A percentile compares a stretch with the other conserved stretches of the same genome.
Evolutionary conservation across 2,888 invertebrate species (phyloP).

Genomic region (Drosophila setosimentum): DNA sequence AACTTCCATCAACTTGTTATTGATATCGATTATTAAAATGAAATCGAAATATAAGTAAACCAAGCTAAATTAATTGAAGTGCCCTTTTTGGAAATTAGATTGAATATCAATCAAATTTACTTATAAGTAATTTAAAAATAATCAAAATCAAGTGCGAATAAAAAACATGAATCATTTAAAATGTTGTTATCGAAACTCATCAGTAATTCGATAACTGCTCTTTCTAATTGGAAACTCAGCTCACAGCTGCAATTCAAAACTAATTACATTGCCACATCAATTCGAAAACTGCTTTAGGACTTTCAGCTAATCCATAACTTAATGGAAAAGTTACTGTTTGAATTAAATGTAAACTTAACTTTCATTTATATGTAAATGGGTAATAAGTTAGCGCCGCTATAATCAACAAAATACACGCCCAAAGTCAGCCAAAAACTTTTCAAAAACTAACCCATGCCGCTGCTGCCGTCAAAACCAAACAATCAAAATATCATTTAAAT

Average conservation of each 20-base stretch:
- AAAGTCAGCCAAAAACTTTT: slow-evolving; percentile 34
- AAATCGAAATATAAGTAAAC: background rate
- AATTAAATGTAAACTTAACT: slow-evolving; percentile 4
- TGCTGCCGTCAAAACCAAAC: slow-evolving; percentile 51
- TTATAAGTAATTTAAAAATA: background rate
- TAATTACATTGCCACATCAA: background rate
- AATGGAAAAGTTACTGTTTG: background rate
- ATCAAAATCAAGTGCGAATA: background rate
- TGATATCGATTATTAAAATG: background rate
- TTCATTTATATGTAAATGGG: slow-evolving; percentile 19
- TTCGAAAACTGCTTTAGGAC: background rate
- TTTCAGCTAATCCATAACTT: background rate
- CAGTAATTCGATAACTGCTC: background rate
- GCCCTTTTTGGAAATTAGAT: background rate
- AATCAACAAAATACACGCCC: slow-evolving; percentile 27
- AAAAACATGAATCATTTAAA: background rate
- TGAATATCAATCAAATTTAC: background rate
- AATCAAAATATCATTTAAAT: slow-evolving; percentile 76
- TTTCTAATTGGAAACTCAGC: background rate
- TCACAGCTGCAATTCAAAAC: background rate
- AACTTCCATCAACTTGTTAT: background rate
- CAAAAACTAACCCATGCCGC: slow-evolving; percentile 18
- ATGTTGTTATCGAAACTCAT: background rate
- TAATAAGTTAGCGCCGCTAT: slow-evolving; percentile 10
- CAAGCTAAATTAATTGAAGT: too few relatives aligned